These are phyloP conservation scores for Zapornia atra DNA, from an alignment of 2,113 vertebrate species.

Conservation along the genomic window DNA sequence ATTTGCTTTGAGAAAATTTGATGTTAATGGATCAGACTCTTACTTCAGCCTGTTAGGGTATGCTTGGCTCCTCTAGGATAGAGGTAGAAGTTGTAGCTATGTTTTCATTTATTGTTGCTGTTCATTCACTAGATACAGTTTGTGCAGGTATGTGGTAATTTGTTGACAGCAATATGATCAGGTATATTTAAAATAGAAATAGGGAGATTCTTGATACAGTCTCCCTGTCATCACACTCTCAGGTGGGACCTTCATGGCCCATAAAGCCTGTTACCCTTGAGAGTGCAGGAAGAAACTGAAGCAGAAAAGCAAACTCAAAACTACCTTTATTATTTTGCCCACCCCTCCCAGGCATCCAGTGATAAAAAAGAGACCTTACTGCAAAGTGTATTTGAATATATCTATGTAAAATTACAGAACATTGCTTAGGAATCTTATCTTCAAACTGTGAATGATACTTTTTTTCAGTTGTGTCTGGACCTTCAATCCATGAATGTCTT, in stretches of 20 bases:
- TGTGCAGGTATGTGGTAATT: neutral
- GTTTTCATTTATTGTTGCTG: rapidly evolving
- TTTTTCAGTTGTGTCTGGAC: neutral
- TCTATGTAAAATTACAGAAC: neutral
- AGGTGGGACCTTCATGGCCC: neutral
- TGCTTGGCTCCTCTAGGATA: neutral
- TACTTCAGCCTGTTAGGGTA: neutral
- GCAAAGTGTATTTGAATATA: neutral
- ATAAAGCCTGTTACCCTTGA: neutral
- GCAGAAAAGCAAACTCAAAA: neutral
- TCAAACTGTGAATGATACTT: neutral
- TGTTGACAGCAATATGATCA: neutral
- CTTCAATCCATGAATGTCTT: neutral
- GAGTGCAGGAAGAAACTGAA: neutral
- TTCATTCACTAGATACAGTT: neutral
- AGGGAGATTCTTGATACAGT: neutral
- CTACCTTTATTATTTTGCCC: too few relatives aligned
- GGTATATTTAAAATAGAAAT: neutral
- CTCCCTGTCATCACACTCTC: neutral
- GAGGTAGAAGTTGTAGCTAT: neutral
- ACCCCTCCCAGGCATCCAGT: neutral
- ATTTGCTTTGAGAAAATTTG: neutral
- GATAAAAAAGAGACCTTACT: neutral
- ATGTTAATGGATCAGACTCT: neutral
- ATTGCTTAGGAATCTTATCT: neutral